Conservation (phyloP, 2,797 vertebrate species). For the Brotogeris chrysoptera region DNA sequence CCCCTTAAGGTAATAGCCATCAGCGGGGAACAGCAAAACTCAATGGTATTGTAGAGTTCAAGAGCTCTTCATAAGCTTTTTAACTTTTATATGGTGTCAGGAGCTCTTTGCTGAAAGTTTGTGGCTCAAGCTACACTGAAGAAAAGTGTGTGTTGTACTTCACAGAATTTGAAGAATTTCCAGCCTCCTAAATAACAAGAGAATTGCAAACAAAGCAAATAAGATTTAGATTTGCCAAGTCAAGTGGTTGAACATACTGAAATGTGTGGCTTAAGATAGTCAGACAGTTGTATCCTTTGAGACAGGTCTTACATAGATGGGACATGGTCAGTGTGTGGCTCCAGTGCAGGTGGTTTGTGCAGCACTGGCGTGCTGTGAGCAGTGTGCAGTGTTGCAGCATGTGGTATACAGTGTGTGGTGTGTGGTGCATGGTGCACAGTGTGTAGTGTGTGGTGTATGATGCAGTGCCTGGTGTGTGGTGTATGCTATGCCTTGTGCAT, state of each 20-base stretch:
- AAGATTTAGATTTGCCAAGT: neutral
- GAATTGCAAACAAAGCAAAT: neutral
- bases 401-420: neutral
- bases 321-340: accelerated
- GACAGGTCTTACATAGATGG: neutral
- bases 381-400: accelerated
- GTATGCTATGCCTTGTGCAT: accelerated
- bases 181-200: neutral
- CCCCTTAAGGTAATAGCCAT: neutral
- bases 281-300: neutral
- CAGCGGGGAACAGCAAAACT: neutral
- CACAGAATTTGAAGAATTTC: neutral
- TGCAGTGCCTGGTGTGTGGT: neutral
- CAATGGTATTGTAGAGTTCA: neutral
- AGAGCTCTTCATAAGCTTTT: neutral
- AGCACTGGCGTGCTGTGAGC: neutral
- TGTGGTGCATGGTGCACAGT: no score
- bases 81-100: neutral
- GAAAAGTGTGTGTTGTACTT: neutral
- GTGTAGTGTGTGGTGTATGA: no score
- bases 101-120: neutral
- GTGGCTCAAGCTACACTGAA: neutral
- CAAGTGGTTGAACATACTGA: neutral
- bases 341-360: neutral
- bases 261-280: neutral